These are phyloP conservation scores for Meda fulgida DNA, from an alignment of 2,797 vertebrate genomes.

Conservation along the genomic window DNA sequence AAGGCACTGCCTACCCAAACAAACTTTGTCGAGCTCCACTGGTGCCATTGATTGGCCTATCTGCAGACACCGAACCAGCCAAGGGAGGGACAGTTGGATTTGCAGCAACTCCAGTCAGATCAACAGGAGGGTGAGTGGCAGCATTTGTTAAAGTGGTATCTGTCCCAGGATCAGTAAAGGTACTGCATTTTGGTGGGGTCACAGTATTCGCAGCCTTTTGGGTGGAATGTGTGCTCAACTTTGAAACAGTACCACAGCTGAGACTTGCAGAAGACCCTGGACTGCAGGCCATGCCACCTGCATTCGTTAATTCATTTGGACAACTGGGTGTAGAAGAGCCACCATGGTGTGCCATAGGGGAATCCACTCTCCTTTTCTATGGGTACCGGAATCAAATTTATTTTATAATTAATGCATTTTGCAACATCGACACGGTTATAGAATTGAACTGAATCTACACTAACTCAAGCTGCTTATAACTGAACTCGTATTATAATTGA, in stretches of 20 bases:
- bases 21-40: not conserved
- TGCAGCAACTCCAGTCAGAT: not conserved
- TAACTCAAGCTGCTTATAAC: not conserved
- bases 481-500: no score
- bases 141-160: not conserved
- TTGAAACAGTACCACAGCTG: conserved; percentile 1
- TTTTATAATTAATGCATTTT: not conserved
- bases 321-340: conserved; percentile 72
- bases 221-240: not conserved
- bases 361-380: conserved; percentile 68
- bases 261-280: conserved; percentile 35
- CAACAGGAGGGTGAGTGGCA: not conserved
- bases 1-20: not conserved
- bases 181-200: not conserved
- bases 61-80: not conserved
- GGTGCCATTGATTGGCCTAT: conserved; percentile 24
- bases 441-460: not conserved
- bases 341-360: conserved; percentile 40
- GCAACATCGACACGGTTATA: not conserved
- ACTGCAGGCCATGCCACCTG: conserved; percentile 37
- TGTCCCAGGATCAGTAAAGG: not conserved
- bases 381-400: not conserved
- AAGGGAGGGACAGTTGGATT: not conserved
- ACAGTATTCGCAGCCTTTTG: not conserved
- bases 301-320: conserved; percentile 69